Conservation (phyloP, 2,888 invertebrate species). For the Sicus ferrugineus region DNA sequence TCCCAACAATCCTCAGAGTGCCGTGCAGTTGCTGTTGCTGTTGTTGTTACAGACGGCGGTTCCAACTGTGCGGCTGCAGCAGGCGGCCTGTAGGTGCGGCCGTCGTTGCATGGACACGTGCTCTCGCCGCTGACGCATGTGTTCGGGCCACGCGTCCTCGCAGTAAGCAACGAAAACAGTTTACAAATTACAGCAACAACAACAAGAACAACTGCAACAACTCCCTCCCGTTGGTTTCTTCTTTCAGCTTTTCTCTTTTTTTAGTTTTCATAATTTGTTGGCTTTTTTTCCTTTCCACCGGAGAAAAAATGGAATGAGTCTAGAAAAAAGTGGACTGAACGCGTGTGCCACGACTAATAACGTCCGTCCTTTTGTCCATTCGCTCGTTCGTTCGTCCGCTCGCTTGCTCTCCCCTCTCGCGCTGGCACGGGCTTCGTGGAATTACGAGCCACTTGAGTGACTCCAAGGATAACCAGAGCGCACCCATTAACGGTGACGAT, state of each 20-base stretch:
- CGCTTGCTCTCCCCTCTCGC: not conserved
- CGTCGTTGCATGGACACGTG: slow-evolving; percentile 11
- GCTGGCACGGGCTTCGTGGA: slow-evolving; percentile 20
- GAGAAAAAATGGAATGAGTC: not conserved
- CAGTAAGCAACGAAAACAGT: not conserved
- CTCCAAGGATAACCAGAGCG: slow-evolving; percentile 3
- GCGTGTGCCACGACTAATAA: slow-evolving; percentile 30
- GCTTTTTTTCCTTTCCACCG: not conserved
- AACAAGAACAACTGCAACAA: not conserved
- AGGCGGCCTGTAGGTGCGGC: slow-evolving; percentile 7
- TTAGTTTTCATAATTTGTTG: slow-evolving; percentile 5
- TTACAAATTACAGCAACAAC: not conserved
- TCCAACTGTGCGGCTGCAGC: not conserved
- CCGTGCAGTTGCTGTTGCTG: not conserved
- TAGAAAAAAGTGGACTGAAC: not conserved
- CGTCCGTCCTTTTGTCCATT: not conserved
- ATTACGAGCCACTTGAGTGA: slow-evolving; percentile 36
- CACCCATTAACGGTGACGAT: not conserved
- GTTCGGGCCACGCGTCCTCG: slow-evolving; percentile 16
- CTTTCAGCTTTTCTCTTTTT: not conserved
- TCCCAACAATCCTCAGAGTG: not conserved
- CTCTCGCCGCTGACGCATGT: not conserved
- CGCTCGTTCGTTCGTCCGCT: not conserved
- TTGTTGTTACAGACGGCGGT: not conserved
- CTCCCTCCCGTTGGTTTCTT: not conserved